These are phyloP conservation scores for Albula goreensis DNA, from an alignment of 2,113 vertebrate genomes.

Conservation along the genomic window DNA sequence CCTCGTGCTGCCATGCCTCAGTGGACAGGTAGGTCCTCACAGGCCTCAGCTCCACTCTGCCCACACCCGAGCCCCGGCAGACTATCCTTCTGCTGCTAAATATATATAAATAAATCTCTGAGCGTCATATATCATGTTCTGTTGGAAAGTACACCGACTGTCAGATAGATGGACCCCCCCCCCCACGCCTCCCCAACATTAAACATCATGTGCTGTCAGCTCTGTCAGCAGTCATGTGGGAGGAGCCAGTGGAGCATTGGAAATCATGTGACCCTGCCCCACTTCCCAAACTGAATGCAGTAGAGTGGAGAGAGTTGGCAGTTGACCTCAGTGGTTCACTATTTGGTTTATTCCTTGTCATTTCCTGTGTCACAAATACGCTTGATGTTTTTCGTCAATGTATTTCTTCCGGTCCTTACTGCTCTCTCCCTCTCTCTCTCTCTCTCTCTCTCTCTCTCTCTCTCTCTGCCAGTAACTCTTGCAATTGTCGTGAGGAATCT, in stretches of 20 bases:
- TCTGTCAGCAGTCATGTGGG: neutral
- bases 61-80: no score
- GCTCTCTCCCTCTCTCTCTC: constrained; percentile 23
- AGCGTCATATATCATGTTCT: neutral
- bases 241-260: neutral
- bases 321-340: constrained; percentile 22
- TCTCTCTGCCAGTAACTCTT: constrained; percentile 39
- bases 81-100: neutral
- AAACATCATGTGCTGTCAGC: neutral
- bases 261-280: neutral
- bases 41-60: neutral
- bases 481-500: constrained; percentile 67
- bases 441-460: constrained; percentile 26
- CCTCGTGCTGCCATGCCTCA: neutral
- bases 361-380: neutral
- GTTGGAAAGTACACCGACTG: neutral
- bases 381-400: neutral
- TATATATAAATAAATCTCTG: neutral
- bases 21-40: neutral
- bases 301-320: constrained; percentile 46
- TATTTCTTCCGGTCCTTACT: neutral
- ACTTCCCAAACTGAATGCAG: no score
- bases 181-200: neutral
- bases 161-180: neutral
- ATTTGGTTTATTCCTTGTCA: neutral